Evolutionary conservation across 92 coral and sea anemone species (phyloP), one percentile per base, ranked within the genome.

Genomic region (Parazoanthus atlanticus): DNA sequence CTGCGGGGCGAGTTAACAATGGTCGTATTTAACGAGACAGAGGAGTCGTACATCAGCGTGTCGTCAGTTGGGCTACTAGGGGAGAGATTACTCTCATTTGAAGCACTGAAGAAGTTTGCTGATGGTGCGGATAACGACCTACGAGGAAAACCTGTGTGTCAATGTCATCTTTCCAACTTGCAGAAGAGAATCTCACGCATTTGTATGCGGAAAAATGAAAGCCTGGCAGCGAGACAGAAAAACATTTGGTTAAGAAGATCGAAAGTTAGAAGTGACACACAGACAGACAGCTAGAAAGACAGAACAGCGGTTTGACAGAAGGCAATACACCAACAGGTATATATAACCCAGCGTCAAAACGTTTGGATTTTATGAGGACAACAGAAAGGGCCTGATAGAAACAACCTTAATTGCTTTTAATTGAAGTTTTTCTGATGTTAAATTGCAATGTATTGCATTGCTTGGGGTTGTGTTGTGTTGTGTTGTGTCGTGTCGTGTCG

Each of bases 1-100:
- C 64, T 21, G 64, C 78, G 31, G 8, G 69, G 87, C 47, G 87
- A 84, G 41, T 28, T 69, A 5, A 84, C 46, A 71, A 84, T 21
- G 43, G 87, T 84, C 3, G 74, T 30, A 30, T 84, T 46, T 2
- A 25, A 69, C 11, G 87, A 43, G 30, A 3, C 16, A 0, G 69
- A 47, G 34, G 87, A 36, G 26, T 84, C 69, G 33, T 46, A 16
- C 15, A 33, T 32, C 23, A 40, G 74, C 41, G 79, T 84, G 23
- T 70, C 54, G 78, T 84, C 76, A 69, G 17, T 49, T 8, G 38
- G 49, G 49, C 46, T 21, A 6, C 65, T 26, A 29, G 28, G 58
- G 16, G 67, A 70, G 25, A 28, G 21, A 19, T 21, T 19, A 31
- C 64, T 43, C 28, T 49, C 30, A 30, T 17, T 46, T 6, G 66